Evolutionary conservation across 1,140 invertebrate species (phyloP), one percentile per base, ranked within the genome.

Genomic region (Bombus confusus): DNA sequence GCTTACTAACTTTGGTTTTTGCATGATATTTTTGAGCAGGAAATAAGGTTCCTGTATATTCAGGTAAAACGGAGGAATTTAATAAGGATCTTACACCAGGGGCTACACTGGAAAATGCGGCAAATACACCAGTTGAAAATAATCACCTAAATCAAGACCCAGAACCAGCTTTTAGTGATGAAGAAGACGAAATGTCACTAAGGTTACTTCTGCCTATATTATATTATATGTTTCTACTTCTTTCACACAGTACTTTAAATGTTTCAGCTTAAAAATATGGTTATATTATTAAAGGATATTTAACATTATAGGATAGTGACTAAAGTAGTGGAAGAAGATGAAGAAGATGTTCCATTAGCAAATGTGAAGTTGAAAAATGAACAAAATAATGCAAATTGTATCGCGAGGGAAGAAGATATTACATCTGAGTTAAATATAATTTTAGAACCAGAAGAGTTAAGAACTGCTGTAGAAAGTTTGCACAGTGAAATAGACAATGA

Each of bases 341-440:
- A 98, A 93, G 98, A 98, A 91, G 98, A 98, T 92, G 96, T 98
- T 83, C 97, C 97, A 59, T 93, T 98, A 57, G 97, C 97, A 79
- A 97, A 97, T 93, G 96, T 97, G 37, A 95, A 94, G 93, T 93
- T 95, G 91, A 96, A 94, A 94, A 96, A 93, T 85, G 95, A 91
- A 71, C 93, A 92, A 78, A 95, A 91, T 87, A 93, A 92, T 74
- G 79, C 92, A 41, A 93, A 94, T 71, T 94, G 93, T 78, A 85
- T 93, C 13, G 72, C 80, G 87, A 96, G 91, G 92, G 95, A 93
- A 93, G 96, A 94, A 91, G 95, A 91, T 94, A 96, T 94, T 92
- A 96, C 87, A 88, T 94, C 85, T 81, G 91, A 94, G 75, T 92
- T 95, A 71, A 95, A 95, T 91, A 84, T 94, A 91, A 96, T 88